Conservation (phyloP, 2,797 vertebrate species). For the Oryzias sinensis region DNA sequence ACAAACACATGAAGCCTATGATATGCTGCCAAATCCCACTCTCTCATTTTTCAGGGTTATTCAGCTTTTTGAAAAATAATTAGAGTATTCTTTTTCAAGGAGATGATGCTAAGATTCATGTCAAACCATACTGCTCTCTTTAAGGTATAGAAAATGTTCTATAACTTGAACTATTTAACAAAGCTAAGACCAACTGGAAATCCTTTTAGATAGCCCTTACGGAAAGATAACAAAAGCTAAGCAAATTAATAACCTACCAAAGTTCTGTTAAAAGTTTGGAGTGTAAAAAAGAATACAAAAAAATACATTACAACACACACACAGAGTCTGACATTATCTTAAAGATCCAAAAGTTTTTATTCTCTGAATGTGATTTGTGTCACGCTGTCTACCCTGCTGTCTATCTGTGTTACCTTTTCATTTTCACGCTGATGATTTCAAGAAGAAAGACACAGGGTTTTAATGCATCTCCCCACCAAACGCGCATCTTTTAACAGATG, state of each 20-base stretch:
- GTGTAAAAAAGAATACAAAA: slow-evolving; percentile 27
- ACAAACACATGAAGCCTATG: slow-evolving; percentile 75
- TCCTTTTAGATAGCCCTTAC: no score
- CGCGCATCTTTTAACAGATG: slow-evolving; percentile 59
- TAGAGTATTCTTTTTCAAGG: slow-evolving; percentile 3
- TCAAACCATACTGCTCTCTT: slow-evolving; percentile 10
- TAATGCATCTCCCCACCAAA: slow-evolving; percentile 52
- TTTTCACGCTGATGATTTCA: slow-evolving; percentile 64
- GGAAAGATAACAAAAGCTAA: background rate
- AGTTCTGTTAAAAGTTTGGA: background rate
- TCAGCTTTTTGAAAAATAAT: slow-evolving; percentile 43
- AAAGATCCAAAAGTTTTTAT: slow-evolving; percentile 63
- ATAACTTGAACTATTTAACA: background rate
- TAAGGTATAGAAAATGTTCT: slow-evolving; percentile 4
- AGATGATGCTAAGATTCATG: slow-evolving; percentile 8
- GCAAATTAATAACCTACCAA: background rate
- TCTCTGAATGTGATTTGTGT: slow-evolving; percentile 58
- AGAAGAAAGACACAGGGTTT: slow-evolving; percentile 75
- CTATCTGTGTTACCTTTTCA: slow-evolving; percentile 63
- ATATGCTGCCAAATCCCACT: slow-evolving; percentile 51
- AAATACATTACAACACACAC: slow-evolving; percentile 39
- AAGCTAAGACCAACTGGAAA: no score
- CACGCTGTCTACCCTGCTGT: slow-evolving; percentile 70
- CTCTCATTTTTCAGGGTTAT: slow-evolving; percentile 61
- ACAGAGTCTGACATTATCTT: slow-evolving; percentile 59